Base-by-base conservation (phyloP, 2,797 vertebrate species). In the Falco novaeseelandiae region DNA sequence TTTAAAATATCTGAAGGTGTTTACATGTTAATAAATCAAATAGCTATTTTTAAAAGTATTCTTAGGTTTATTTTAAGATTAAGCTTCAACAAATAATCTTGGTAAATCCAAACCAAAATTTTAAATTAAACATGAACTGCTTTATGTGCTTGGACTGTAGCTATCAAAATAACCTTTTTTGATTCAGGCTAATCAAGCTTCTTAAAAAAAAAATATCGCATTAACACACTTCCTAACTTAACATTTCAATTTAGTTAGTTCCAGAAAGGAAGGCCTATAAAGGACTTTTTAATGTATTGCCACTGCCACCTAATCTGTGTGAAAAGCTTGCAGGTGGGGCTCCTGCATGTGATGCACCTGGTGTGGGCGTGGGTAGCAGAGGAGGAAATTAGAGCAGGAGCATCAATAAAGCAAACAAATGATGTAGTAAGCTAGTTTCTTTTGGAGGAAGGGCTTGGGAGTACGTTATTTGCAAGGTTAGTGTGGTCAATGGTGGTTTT, bases 401-500 rank as follows among this genome's bases (percentile, higher is more conserved):
- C 14, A 76, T 36, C 13, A 38, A 32, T 10, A 40, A 71, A 77
- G 6, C 15, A 34, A 42, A 1, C 16, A 6, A 15, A 21, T 3
- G 2, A 12, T 2, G 13, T 2, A 49, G 38, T 8, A 17, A 34
- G 4, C 4, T 32, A 8, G 10, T 5, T 30, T 5, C 2, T 4
- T 15, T 7, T 79, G 36, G 65, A 36, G n/a, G 29, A 48, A 40
- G 6, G 25, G 8, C 1, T 1, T 71, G 30, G 40, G 29, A 13
- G 5, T 1, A 2, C 3, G 1, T 6, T n/a, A 2, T 8, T 65
- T 2, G 2, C 10, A 46, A 76, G 46, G 51, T 57, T 67, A 74
- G 36, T 29, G 17, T 6, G 22, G 9, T 14, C 69, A 2, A 26
- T 17, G 10, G 10, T 5, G 14, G 79, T 82, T 81, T 87, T 6